These are phyloP conservation scores for Thaumetopoea pityocampa DNA, from an alignment of 1,140 invertebrate genomes.

Conservation along the genomic window DNA sequence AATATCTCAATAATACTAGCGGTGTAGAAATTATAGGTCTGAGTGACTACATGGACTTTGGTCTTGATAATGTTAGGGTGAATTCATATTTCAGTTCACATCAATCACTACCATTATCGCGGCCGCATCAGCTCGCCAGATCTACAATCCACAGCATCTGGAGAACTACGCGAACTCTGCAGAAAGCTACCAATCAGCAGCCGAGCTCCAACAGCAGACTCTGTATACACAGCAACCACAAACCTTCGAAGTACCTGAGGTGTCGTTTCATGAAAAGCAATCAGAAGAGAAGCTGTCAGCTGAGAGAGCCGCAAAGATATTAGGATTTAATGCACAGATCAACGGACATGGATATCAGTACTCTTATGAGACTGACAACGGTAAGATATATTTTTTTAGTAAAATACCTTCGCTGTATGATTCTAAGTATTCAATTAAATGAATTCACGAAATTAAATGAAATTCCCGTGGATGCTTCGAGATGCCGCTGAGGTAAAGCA, in stretches of 20 bases:
- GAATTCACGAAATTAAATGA: no score
- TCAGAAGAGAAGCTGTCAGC: slow-evolving; percentile 33
- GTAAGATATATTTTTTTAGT: slow-evolving; percentile 27
- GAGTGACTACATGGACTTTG: slow-evolving; percentile 1
- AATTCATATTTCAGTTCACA: slow-evolving; percentile 30
- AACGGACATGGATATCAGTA: slow-evolving; percentile 50
- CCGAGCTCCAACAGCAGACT: slow-evolving; percentile 33
- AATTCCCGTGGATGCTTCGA: no score
- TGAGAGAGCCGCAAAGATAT: slow-evolving; percentile 44
- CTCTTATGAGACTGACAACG: slow-evolving; percentile 61
- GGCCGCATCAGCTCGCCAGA: slow-evolving; percentile 36
- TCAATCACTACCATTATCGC: slow-evolving; percentile 36
- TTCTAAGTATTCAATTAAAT: no score
- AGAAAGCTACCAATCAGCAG: slow-evolving; percentile 38
- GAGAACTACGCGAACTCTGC: slow-evolving; percentile 30
- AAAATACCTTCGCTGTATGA: no score
- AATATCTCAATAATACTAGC: no score
- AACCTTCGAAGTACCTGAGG: slow-evolving; percentile 16
- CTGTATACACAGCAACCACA: slow-evolving; percentile 30
- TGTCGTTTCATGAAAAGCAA: slow-evolving; percentile 20
- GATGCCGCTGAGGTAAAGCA: no score
- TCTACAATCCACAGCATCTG: slow-evolving; percentile 28
- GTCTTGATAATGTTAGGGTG: not conserved
- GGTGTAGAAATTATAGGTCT: no score
- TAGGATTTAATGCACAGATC: slow-evolving; percentile 38